Percentiles rank a stretch among this genome's conserved stretches.
phyloP scores from a whole-genome alignment of 2,797 vertebrate genomes.

The Anguilla pacifica region DNA sequence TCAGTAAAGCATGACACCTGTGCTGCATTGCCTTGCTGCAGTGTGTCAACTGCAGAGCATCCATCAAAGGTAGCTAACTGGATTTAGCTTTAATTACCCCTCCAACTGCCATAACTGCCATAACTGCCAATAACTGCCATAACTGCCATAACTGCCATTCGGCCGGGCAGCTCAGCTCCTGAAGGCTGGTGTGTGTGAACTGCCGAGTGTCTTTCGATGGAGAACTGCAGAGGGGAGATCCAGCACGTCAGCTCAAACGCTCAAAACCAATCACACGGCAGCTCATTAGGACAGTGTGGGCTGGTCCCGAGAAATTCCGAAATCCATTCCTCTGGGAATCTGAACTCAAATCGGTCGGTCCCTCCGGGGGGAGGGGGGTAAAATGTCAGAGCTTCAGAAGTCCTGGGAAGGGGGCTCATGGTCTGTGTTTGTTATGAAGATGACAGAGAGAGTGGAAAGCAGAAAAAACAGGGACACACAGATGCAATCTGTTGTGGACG shows the following conservation, averaged over 20 bases:
- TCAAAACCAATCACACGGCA: neutral
- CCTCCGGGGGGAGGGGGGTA: neutral
- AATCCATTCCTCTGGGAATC: neutral
- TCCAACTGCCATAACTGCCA: neutral
- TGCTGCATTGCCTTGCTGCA: neutral
- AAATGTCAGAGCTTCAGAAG: neutral
- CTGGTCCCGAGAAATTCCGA: neutral
- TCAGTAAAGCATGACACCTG: neutral
- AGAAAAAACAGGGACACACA: neutral
- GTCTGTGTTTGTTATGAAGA: neutral
- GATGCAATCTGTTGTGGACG: slow-evolving; percentile 8
- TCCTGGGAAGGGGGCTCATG: neutral
- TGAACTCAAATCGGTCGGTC: neutral
- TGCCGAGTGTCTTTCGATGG: neutral
- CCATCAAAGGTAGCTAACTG: neutral
- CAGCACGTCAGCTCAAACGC: neutral
- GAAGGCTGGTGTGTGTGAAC: neutral
- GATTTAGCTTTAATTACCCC: neutral
- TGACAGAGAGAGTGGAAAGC: neutral
- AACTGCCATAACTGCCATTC: neutral
- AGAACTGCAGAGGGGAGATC: neutral
- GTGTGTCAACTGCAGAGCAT: neutral
- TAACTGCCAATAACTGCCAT: no score
- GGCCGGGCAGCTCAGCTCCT: neutral
- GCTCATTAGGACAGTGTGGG: neutral